Evolutionary conservation across 2,113 vertebrate genomes (phyloP).

Genomic region (Larimichthys crocea): DNA sequence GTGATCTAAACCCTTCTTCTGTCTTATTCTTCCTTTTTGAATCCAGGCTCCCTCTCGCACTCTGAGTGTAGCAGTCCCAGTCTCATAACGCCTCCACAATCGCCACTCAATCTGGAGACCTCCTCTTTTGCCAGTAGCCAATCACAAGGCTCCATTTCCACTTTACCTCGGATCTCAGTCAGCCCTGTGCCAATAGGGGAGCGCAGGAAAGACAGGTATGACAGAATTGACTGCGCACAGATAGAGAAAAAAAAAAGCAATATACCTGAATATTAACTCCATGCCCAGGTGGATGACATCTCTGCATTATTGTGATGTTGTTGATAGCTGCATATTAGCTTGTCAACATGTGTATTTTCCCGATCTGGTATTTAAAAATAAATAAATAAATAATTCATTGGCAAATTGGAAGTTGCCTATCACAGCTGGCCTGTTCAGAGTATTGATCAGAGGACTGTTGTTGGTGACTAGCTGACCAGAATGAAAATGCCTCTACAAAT

Average conservation of each 20-base stretch:
- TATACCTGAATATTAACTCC: neutral
- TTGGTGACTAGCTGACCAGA: neutral
- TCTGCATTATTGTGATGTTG: neutral
- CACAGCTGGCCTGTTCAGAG: neutral
- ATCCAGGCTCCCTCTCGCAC: slow-evolving; percentile 91
- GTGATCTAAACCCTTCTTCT: slow-evolving; percentile 2
- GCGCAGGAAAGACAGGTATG: slow-evolving; percentile 95
- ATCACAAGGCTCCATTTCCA: slow-evolving; percentile 94
- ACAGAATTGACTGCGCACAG: neutral
- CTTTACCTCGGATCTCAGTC: slow-evolving; percentile 92
- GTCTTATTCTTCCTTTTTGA: neutral
- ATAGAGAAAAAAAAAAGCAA: neutral
- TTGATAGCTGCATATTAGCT: neutral
- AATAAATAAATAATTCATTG: neutral
- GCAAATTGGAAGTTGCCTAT: neutral
- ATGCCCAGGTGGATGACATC: neutral
- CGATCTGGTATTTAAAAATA: neutral
- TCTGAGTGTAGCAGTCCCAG: slow-evolving; percentile 97
- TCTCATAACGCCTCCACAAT: slow-evolving; percentile 95
- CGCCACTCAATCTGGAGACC: slow-evolving; percentile 93
- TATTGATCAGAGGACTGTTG: slow-evolving; percentile 1
- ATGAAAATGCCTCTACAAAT: slow-evolving; percentile 2
- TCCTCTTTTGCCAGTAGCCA: slow-evolving; percentile 94
- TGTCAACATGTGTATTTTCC: neutral
- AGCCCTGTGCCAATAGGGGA: slow-evolving; percentile 92